Percentiles rank a stretch among this genome's conserved stretches.
phyloP scores from a whole-genome alignment of 1,140 invertebrate genomes.

The Vollenhovia emeryi region DNA sequence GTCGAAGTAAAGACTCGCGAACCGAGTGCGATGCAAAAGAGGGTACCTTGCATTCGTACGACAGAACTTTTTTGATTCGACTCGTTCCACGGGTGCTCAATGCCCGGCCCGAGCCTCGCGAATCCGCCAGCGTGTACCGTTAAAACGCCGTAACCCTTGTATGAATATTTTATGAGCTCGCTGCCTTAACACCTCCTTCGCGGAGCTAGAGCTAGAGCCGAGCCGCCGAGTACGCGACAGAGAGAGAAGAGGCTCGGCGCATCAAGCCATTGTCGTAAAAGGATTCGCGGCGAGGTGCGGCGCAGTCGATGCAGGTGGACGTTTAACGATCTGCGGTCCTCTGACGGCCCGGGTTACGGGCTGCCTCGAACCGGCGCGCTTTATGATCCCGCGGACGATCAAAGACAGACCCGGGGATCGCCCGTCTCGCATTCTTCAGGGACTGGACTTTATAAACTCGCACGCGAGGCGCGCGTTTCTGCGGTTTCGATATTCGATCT shows the following conservation, averaged over 20 bases:
- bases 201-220: not conserved
- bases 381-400: slow-evolving; percentile 41
- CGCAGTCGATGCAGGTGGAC: slow-evolving; percentile 29
- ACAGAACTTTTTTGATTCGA: not conserved
- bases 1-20: not conserved
- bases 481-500: not conserved
- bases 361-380: not conserved
- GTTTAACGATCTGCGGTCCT: slow-evolving; percentile 48
- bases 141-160: slow-evolving; percentile 32
- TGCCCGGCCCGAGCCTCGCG: not conserved
- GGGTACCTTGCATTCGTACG: not conserved
- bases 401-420: slow-evolving; percentile 22
- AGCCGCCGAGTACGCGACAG: not conserved
- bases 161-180: slow-evolving; percentile 53
- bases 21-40: not conserved
- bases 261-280: slow-evolving; percentile 35
- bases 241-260: not conserved
- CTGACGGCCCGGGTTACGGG: not conserved
- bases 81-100: not conserved
- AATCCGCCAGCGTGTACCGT: slow-evolving; percentile 17
- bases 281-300: not conserved
- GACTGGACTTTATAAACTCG: slow-evolving; percentile 42
- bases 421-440: slow-evolving; percentile 4
- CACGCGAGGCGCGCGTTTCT: not conserved
- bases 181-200: slow-evolving; percentile 22